Base-by-base conservation (phyloP, 2,113 vertebrate genomes). In the Gallinago undulata region DNA sequence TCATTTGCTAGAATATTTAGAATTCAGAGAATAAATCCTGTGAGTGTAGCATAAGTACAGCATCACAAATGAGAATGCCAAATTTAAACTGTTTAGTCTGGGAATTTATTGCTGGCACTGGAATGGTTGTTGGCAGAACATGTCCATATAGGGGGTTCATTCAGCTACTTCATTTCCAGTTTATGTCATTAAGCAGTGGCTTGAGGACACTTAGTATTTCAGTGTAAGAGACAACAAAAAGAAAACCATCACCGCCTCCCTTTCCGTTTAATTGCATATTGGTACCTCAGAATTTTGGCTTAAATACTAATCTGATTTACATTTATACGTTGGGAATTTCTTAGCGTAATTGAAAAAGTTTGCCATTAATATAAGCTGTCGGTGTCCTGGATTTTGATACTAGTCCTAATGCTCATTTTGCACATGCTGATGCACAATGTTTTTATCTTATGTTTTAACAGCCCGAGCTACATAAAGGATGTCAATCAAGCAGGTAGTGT, bases 21-120 rank as follows among this genome's bases (percentile, higher is more conserved):
- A 95, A 96, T 97, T 94, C 87, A 95, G 62, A 92, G 43, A 96
- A 91, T 92, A 85, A 96, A 73, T 97, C 89, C 94, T 96, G 43
- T 89, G 92, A 90, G 75, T 39, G 13, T 77, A 96, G 85, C 80
- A 74, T 87, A 95, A 94, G 91, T 89, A 93, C 75, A 88, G 88
- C 84, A 92, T 94, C 94, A 83, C 87, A 96, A 97, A 97, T 93
- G 91, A 95, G 96, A 97, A 96, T 94, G 96, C 94, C 94, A 96
- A 97, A 96, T 97, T 97, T 93, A 95, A 97, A 96, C 96, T 94
- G 95, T 97, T 98, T 97, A 97, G 95, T 97, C 96, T 97, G 95
- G 91, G 91, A 97, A 97, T 97, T 95, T 97, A 96, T 97, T 95
- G 92, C 92, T 97, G 97, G 97, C 97, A 97, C 77, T 57, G 59